Evolutionary conservation across 2,797 vertebrate genomes (phyloP).

Genomic region (Cirrhinus molitorella): DNA sequence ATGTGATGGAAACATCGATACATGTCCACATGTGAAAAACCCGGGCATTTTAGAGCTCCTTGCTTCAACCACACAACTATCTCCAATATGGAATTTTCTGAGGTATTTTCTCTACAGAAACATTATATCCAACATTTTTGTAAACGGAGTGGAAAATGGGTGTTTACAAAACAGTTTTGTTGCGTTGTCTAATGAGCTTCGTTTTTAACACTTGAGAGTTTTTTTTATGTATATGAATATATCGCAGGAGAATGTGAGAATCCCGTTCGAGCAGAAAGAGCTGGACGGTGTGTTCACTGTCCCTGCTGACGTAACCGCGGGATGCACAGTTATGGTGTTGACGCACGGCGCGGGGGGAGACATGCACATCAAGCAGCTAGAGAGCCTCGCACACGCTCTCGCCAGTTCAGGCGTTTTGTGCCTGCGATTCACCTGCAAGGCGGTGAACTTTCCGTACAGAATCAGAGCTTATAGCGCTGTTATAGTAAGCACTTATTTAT

Average conservation of each 20-base stretch:
- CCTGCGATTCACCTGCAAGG: conserved; percentile 93
- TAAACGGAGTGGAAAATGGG: background rate
- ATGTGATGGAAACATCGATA: background rate
- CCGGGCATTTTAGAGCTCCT: background rate
- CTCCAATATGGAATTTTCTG: conserved; percentile 13
- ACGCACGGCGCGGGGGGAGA: conserved; percentile 94
- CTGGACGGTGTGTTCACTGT: conserved; percentile 83
- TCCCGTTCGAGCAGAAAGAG: conserved; percentile 85
- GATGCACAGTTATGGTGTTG: conserved; percentile 80
- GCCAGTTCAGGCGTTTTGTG: conserved; percentile 82
- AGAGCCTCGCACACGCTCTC: conserved; percentile 80
- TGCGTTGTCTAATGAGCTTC: background rate
- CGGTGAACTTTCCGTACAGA: conserved; percentile 86
- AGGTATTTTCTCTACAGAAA: background rate
- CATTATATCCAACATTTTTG: background rate
- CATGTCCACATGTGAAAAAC: background rate
- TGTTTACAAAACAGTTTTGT: background rate
- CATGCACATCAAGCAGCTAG: conserved; percentile 88
- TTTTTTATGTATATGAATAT: background rate
- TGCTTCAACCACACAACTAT: background rate
- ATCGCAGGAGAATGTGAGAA: conserved; percentile 83
- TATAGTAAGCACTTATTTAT: conserved; percentile 78
- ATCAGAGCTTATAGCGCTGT: conserved; percentile 86
- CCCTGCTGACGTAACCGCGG: conserved; percentile 68
- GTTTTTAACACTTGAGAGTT: background rate